These are phyloP conservation scores for Drosophila novamexicana DNA, from an alignment of 1,140 invertebrate species.

Conservation along the genomic window DNA sequence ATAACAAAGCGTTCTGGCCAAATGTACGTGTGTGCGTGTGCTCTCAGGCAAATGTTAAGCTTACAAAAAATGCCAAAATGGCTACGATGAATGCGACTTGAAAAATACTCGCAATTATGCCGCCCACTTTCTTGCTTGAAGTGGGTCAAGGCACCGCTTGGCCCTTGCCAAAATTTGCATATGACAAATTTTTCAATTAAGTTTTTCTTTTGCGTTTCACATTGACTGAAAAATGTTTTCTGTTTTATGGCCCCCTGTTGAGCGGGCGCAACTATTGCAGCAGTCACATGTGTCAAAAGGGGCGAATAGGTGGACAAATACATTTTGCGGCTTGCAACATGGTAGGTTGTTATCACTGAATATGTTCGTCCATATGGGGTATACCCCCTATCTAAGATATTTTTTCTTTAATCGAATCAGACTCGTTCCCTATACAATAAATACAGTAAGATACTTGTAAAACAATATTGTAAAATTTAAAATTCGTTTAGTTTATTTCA, in stretches of 20 bases:
- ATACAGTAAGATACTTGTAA: no score
- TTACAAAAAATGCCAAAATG: slow-evolving; percentile 3
- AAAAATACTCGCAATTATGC: slow-evolving; percentile 29
- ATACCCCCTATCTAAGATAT: neutral
- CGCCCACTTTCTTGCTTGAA: neutral
- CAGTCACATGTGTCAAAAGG: slow-evolving; percentile 17
- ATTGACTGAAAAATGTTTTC: slow-evolving; percentile 8
- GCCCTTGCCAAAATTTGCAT: slow-evolving; percentile 57
- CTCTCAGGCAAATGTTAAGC: neutral
- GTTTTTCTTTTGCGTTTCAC: slow-evolving; percentile 30
- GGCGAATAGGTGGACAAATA: neutral
- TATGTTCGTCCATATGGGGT: no score
- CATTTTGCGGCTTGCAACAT: no score
- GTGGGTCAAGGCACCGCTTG: neutral
- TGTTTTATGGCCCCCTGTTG: slow-evolving; percentile 23
- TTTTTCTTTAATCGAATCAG: no score
- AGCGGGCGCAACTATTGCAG: slow-evolving; percentile 16
- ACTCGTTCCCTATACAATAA: no score
- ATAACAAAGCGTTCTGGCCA: slow-evolving; percentile 12
- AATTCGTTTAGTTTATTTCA: no score
- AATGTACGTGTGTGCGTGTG: neutral
- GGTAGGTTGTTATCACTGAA: no score
- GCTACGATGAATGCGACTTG: neutral
- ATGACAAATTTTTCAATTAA: slow-evolving; percentile 78
- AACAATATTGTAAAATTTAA: no score